Percentiles rank a stretch among this genome's conserved stretches.
phyloP scores from a whole-genome alignment of 2,113 vertebrate species.

The Mormyrus lacerda region DNA sequence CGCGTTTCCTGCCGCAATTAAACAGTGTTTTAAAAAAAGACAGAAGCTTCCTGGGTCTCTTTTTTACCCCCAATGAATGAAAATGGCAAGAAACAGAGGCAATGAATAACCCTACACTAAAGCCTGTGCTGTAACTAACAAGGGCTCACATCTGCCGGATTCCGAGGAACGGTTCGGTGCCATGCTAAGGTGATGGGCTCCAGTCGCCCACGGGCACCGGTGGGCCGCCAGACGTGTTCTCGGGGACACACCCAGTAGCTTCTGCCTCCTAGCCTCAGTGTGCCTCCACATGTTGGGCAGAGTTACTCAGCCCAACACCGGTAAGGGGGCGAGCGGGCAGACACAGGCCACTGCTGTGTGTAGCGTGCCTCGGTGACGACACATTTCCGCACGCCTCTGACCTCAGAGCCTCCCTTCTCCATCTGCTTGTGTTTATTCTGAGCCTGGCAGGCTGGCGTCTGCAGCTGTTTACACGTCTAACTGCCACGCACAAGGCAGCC shows the following conservation, averaged over 20 bases:
- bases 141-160: not conserved
- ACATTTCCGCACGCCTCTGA: slow-evolving; percentile 43
- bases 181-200: not conserved
- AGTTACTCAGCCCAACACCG: slow-evolving; percentile 31
- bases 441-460: slow-evolving; percentile 27
- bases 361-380: slow-evolving; percentile 37
- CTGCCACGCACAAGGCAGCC: slow-evolving; percentile 29
- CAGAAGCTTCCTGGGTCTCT: not conserved
- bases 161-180: not conserved
- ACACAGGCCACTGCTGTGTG: slow-evolving; percentile 28
- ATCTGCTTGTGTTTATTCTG: slow-evolving; percentile 51
- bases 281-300: slow-evolving; percentile 14
- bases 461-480: slow-evolving; percentile 30
- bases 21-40: not conserved
- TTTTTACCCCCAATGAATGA: not conserved
- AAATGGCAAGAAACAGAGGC: not conserved
- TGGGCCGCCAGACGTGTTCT: not conserved
- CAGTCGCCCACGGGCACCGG: not conserved
- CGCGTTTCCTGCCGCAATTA: not conserved
- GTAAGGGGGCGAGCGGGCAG: slow-evolving; percentile 43
- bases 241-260: slow-evolving; percentile 9
- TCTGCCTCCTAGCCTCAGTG: not conserved
- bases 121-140: not conserved
- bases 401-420: slow-evolving; percentile 42
- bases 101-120: slow-evolving; percentile 23